Percentiles rank a stretch among this genome's conserved stretches.
Evolutionary conservation across 2,113 vertebrate species (phyloP).

Genomic region (Amblyornis subalaris): DNA sequence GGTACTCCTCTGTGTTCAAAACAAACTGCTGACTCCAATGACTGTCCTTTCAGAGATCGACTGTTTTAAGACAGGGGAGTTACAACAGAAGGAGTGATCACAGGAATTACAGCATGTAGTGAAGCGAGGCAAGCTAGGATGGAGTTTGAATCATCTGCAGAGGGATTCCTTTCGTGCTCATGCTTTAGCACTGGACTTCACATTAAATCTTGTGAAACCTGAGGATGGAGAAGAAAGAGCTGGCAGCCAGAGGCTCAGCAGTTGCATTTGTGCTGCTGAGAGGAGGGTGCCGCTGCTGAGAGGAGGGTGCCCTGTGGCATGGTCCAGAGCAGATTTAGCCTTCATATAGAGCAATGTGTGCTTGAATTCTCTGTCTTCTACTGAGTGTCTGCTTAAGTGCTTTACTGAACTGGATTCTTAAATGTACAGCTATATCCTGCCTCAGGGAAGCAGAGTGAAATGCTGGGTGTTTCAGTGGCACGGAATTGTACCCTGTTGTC

Average conservation of each 20-base stretch:
- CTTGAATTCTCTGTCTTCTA: neutral
- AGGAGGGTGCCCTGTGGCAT: accelerated
- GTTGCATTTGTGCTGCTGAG: neutral
- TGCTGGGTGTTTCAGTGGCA: neutral
- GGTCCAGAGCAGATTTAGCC: neutral
- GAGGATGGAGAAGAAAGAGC: neutral
- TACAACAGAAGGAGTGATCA: neutral
- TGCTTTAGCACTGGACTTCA: neutral
- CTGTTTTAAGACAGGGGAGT: conserved; percentile 6
- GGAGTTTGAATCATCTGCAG: neutral
- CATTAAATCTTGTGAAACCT: neutral
- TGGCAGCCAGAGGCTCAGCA: neutral
- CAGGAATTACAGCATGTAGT: neutral
- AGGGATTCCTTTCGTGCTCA: neutral
- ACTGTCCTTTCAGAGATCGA: neutral
- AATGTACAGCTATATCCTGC: neutral
- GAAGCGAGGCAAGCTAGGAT: neutral
- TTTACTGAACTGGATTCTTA: neutral
- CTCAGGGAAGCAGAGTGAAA: neutral
- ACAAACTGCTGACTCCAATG: conserved; percentile 9
- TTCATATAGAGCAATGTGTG: neutral
- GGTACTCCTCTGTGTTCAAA: neutral
- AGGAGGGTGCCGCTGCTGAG: neutral
- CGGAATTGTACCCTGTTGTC: neutral
- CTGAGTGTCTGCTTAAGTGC: neutral